Base-by-base conservation (phyloP, 1,140 invertebrate genomes). In the Musca domestica region DNA sequence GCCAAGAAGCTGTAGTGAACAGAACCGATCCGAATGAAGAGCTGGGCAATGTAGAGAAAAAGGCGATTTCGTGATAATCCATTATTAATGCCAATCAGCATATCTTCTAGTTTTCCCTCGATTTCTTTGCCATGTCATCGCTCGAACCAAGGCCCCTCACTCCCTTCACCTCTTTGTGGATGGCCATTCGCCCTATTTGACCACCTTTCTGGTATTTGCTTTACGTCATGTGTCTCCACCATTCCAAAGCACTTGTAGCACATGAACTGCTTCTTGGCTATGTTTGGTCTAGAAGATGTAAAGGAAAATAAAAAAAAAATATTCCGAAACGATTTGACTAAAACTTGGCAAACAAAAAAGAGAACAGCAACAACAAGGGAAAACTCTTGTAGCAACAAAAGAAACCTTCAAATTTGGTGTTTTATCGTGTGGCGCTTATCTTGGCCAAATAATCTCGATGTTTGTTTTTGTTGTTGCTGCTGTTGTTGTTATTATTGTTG, bases 61-160 rank as follows among this genome's bases (percentile, higher is more conserved):
- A 71, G 68, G 48, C 70, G 70, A 71, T 69, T 70, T 80, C 78
- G 78, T 80, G 78, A 80, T 80, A 80, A 80, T 80, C 78, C 78
- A 80, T 80, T 80, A 80, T 80, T 80, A 80, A 80, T 80, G 78
- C 78, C 78, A 80, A 80, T 80, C 78, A 80, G 78, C 76, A 80
- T 80, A 77, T 73, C 71, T 52, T 27, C 22, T 52, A 20, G 15
- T 49, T 14, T 17, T 65, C 14, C 19, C 34, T 41, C 34, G 34
- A 41, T 41, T 41, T 12, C 34, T 7, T 7, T 41, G 34, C 34
- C 4, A 41, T 41, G 34, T 41, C 10, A 41, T 2, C 10, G 34
- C 27, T 30, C 27, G 3, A 9, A 9, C 9, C 12, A 12, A 10
- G 5, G 27, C 34, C 10, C 34, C 34, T 12, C 34, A 41, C 12